Evolutionary conservation across 1,140 invertebrate genomes (phyloP).

Genomic region (Sipha flava): DNA sequence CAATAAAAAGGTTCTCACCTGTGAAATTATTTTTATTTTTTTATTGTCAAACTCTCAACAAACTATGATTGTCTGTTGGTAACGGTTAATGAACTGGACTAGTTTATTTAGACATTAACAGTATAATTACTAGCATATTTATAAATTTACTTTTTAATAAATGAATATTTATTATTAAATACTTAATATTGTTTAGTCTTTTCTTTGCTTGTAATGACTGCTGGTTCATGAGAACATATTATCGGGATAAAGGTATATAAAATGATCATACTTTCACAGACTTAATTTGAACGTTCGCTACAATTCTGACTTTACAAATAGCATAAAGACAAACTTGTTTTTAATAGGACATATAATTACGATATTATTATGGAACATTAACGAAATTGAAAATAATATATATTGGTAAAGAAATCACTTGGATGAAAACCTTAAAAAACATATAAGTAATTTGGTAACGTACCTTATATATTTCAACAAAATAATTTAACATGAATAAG

Average conservation of each 20-base stretch:
- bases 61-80: constrained; percentile 24
- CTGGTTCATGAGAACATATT: constrained; percentile 18
- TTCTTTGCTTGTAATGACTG: constrained; percentile 31
- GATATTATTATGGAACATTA: neutral
- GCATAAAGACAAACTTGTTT: neutral
- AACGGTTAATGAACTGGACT: neutral
- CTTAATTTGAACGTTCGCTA: neutral
- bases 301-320: neutral
- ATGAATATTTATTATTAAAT: constrained; percentile 4
- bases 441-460: constrained; percentile 7
- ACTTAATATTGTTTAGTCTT: constrained; percentile 30
- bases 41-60: constrained; percentile 19
- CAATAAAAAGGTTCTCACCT: neutral
- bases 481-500: constrained; percentile 11
- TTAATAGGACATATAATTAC: constrained; percentile 8
- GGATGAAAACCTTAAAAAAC: neutral
- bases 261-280: constrained; percentile 3
- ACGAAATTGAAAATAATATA: neutral
- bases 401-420: constrained; percentile 18
- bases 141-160: neutral
- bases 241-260: neutral
- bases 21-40: neutral
- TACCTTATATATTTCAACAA: constrained; percentile 15
- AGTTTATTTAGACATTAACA: neutral
- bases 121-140: neutral